Conservation (phyloP, 2,797 vertebrate genomes). For the Tangara arthus region DNA sequence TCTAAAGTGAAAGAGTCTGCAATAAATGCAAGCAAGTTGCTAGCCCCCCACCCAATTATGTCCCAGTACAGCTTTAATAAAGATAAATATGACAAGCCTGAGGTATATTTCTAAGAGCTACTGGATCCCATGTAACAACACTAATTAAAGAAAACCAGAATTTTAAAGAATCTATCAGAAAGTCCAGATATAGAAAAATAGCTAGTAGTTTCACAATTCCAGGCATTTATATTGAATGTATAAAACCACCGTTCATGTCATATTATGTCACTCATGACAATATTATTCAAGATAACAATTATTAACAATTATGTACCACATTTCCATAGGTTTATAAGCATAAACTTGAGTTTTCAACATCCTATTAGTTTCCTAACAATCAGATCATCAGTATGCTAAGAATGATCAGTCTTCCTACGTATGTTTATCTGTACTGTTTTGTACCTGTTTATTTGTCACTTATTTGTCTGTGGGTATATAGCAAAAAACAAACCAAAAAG, state of each 20-base stretch:
- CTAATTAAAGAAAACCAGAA: neutral
- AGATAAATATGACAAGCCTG: neutral
- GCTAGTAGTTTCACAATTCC: neutral
- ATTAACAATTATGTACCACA: neutral
- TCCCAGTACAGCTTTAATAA: neutral
- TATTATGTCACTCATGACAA: neutral
- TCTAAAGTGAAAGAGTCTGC: neutral
- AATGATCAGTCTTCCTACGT: rapidly evolving
- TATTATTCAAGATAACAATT: neutral
- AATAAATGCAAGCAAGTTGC: neutral
- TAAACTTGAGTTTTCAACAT: neutral
- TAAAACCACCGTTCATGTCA: neutral
- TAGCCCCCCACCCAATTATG: rapidly evolving
- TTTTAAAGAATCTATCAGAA: neutral
- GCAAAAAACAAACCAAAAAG: neutral
- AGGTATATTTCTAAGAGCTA: neutral
- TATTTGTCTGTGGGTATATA: neutral
- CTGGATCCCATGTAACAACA: neutral
- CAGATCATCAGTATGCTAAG: neutral
- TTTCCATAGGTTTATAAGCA: neutral
- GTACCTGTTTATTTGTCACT: neutral
- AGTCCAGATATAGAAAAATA: neutral
- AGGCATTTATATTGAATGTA: neutral
- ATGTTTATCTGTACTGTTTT: neutral
- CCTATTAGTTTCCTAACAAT: neutral